Evolutionary conservation across 2,113 vertebrate species (phyloP).

Genomic region (Pipa parva): DNA sequence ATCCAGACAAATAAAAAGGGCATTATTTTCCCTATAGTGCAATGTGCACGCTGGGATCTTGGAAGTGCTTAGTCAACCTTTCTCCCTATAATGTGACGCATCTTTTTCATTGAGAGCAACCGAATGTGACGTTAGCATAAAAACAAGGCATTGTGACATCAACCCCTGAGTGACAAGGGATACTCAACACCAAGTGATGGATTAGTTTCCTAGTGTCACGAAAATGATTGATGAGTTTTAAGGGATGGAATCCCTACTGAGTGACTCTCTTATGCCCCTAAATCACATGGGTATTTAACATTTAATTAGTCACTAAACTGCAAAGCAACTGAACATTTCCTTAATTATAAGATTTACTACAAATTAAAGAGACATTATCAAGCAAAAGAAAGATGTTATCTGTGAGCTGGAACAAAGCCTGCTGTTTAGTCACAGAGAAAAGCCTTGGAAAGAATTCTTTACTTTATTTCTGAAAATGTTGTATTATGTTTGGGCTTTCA

Average conservation of each 20-base stretch:
- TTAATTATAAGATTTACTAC: background rate
- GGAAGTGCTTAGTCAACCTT: conserved; percentile 4
- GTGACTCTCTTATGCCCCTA: conserved; percentile 25
- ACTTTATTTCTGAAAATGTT: no score
- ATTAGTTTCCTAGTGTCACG: conserved; percentile 72
- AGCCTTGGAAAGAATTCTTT: no score
- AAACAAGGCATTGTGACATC: conserved; percentile 23
- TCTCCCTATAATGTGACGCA: background rate
- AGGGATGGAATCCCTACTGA: conserved; percentile 20
- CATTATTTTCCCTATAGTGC: no score
- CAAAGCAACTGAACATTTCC: background rate
- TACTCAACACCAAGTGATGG: conserved; percentile 49
- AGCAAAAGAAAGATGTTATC: no score
- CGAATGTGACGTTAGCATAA: conserved; percentile 14
- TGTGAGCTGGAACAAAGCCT: no score
- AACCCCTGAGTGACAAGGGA: background rate
- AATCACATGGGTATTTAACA: background rate
- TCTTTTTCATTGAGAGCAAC: background rate
- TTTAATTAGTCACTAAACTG: conserved; percentile 19
- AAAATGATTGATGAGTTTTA: conserved; percentile 76
- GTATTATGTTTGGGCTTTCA: no score
- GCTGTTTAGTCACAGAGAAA: no score
- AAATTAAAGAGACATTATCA: no score
- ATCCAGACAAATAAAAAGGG: no score
- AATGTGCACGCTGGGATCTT: background rate